Evolutionary conservation across 2,888 invertebrate species (phyloP), one percentile per base, ranked within the genome.

Genomic region (Pseudanteris insignis): DNA sequence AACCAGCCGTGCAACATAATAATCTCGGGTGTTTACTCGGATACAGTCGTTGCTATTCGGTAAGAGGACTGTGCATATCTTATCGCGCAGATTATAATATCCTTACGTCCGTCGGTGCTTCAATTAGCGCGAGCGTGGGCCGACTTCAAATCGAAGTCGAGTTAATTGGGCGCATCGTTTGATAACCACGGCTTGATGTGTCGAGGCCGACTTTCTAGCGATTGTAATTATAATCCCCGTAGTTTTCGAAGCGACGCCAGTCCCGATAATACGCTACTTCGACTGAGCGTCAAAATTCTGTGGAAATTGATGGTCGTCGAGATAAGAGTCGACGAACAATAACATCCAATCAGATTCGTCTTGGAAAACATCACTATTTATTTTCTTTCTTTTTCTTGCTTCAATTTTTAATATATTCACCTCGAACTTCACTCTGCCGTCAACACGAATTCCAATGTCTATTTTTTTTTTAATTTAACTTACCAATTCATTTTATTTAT

Each of bases 81-180:
- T 53, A 61, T 61, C 50, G 34, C 26, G 11, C 12, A 50, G 40
- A 55, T 61, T 55, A 50, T 54, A 51, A 55, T 55, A 50, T 55
- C 28, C 38, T 40, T 36, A 41, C 51, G 55, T 46, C 24, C 51
- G 37, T 54, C 60, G 54, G 55, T 46, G 41, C 50, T 58, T 64
- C 60, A 66, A 67, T 68, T 64, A 66, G 59, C 47, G 51, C 47
- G 55, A 57, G 65, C 64, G 66, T 66, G 60, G 66, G 67, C 57
- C 58, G 60, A 15, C 30, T 25, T 51, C 63, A 60, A 55, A 63
- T 60, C 47, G 44, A 51, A 43, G 32, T 18, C 30, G 55, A 57
- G 53, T 60, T 63, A 65, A 63, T 63, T 65, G 65, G 62, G 54
- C 41, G 34, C 46, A 43, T 55, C 51, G 51, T 64, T 61, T 61